Conservation (phyloP, 1,140 invertebrate genomes). For the Bombus vancouverensis region DNA sequence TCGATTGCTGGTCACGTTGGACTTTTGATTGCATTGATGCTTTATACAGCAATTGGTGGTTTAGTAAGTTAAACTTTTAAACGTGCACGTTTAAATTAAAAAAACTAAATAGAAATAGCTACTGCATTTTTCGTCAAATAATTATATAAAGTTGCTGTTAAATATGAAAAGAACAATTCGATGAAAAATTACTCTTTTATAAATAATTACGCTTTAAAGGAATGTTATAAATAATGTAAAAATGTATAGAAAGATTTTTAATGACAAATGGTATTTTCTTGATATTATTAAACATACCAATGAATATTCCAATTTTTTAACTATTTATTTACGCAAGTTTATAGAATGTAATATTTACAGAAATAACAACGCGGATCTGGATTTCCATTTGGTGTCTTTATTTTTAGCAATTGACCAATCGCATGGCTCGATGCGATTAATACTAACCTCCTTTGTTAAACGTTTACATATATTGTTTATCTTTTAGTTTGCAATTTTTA, state of each 20-base stretch:
- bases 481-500: neutral
- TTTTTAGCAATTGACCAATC: slow-evolving; percentile 62
- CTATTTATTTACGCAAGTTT: slow-evolving; percentile 44
- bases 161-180: neutral
- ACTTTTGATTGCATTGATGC: slow-evolving; percentile 87
- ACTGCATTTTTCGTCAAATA: neutral
- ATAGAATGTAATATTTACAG: slow-evolving; percentile 40
- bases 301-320: neutral
- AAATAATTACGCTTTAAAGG: neutral
- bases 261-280: no score
- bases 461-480: neutral
- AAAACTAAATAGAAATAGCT: neutral
- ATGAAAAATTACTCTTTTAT: neutral
- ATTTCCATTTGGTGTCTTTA: slow-evolving; percentile 54
- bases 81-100: neutral
- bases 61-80: slow-evolving; percentile 83
- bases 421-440: slow-evolving; percentile 20
- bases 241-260: neutral
- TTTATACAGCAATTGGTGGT: slow-evolving; percentile 89
- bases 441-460: slow-evolving; percentile 15
- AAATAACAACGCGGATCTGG: slow-evolving; percentile 46
- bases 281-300: neutral
- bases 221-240: neutral
- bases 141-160: neutral
- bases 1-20: slow-evolving; percentile 87